phyloP scores from a whole-genome alignment of 2,888 invertebrate species.

The Steinernema scapterisci region DNA sequence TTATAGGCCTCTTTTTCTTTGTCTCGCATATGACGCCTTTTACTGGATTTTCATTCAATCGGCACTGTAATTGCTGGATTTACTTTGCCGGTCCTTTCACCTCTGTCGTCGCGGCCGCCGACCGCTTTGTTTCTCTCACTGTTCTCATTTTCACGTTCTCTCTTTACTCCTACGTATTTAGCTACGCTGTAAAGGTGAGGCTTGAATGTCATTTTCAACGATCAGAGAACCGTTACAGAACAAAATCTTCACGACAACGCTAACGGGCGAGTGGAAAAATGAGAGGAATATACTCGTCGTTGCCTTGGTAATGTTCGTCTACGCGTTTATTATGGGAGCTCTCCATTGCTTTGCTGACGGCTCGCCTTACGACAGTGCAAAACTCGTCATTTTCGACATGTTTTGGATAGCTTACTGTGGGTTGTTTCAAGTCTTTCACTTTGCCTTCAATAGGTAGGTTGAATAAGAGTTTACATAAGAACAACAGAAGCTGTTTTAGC shows the following conservation, averaged over 20 bases:
- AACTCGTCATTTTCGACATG: background rate
- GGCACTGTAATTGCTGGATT: constrained; percentile 6
- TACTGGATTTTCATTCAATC: background rate
- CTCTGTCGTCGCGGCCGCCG: background rate
- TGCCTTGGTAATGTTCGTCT: background rate
- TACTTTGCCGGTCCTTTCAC: constrained; percentile 3
- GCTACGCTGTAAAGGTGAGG: background rate
- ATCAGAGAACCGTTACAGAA: background rate
- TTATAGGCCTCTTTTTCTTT: constrained; percentile 6
- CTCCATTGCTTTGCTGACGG: constrained; percentile 11
- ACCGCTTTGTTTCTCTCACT: background rate
- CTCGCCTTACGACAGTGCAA: background rate
- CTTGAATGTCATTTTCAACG: background rate
- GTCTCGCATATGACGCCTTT: constrained; percentile 14
- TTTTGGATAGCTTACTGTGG: constrained; percentile 1
- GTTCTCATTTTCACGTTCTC: background rate
- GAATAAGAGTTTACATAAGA: background rate
- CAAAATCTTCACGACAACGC: background rate
- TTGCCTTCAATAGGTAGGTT: background rate
- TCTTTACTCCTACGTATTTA: background rate
- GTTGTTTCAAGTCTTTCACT: background rate
- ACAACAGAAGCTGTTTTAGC: background rate
- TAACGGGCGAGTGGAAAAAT: background rate
- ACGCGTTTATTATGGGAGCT: background rate
- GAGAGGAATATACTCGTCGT: background rate